Evolutionary conservation across 1,140 invertebrate genomes (phyloP), one percentile per base, ranked within the genome.

Genomic region (Drosophila ogumai): DNA sequence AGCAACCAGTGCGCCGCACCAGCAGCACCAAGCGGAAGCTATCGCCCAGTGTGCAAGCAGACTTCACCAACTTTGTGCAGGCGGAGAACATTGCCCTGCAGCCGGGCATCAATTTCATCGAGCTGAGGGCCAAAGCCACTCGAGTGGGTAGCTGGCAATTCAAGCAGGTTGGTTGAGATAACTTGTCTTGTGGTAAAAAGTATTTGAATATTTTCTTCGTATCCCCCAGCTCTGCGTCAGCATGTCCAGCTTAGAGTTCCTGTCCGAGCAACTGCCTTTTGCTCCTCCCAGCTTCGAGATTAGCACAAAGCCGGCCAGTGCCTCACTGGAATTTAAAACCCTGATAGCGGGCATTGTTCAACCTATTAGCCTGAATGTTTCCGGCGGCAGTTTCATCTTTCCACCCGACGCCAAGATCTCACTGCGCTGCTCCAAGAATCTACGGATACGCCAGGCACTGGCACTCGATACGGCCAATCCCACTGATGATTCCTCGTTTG

Each of bases 71-170:
- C 64, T 94, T 94, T 55, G 94, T 97, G 17, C 91, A 90, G 34
- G 92, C 92, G 9, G 82, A 94, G 17, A 94, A 95, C 60, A 73
- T 94, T 49, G 80, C 82, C 17, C 46, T 94, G 40, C 93, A 94
- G 72, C 97, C 97, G 0, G 97, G 97, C n/a, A 58, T 93, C 9
- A 98, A 98, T 92, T 92, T 94, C 3, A 93, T 97, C 34, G 93
- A 93, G 50, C 91, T 98, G 15, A 94, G 93, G 36, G 95, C 94
- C 69, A 93, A 94, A 82, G 94, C 94, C 0, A 93, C 92, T n/a
- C 79, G 92, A 8, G 92, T 93, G 3, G 92, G 92, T 6, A 82
- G 68, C 15, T 93, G 92, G 92, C 82, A 81, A 13, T 92, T 92
- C 47, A 92, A 92, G 34, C 92, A 91, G 82, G 85, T 84, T 9